Percentiles rank a stretch among this genome's conserved stretches.
phyloP scores from a whole-genome alignment of 2,888 invertebrate genomes.

The Cataglyphis altisquamis region DNA sequence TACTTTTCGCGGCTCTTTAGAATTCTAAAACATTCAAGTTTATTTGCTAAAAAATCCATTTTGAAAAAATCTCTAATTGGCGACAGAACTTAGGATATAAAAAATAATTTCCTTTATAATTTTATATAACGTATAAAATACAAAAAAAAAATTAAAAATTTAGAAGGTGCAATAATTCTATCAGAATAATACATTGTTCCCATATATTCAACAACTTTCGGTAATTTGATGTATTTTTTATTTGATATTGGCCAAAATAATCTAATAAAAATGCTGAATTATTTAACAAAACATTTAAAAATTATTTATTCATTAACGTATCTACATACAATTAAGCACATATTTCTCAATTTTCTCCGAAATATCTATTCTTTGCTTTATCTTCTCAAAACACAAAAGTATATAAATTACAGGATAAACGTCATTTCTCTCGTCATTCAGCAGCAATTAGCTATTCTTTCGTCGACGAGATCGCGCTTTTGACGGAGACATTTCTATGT shows the following conservation, averaged over 20 bases:
- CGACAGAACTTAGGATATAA: neutral
- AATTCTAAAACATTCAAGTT: constrained; percentile 27
- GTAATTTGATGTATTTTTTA: neutral
- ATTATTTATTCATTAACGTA: neutral
- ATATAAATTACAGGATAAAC: constrained; percentile 34
- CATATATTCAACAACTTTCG: neutral
- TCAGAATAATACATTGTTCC: neutral
- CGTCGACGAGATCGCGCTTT: neutral
- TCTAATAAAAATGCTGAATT: neutral
- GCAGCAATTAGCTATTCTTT: constrained; percentile 29
- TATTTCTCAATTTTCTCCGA: neutral
- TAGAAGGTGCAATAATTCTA: neutral
- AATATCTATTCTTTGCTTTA: neutral
- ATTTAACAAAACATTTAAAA: neutral
- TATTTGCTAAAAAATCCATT: constrained; percentile 28
- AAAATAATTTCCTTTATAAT: neutral
- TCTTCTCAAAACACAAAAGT: neutral
- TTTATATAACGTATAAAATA: neutral
- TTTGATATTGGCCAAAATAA: neutral
- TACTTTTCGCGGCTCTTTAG: neutral
- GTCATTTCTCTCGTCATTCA: constrained; percentile 25
- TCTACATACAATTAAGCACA: neutral
- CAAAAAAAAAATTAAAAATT: neutral
- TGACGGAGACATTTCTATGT: constrained; percentile 22
- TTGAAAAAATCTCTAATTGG: constrained; percentile 18